Evolutionary conservation across 1,140 invertebrate genomes (phyloP).

Genomic region (Drosophila watanabei): DNA sequence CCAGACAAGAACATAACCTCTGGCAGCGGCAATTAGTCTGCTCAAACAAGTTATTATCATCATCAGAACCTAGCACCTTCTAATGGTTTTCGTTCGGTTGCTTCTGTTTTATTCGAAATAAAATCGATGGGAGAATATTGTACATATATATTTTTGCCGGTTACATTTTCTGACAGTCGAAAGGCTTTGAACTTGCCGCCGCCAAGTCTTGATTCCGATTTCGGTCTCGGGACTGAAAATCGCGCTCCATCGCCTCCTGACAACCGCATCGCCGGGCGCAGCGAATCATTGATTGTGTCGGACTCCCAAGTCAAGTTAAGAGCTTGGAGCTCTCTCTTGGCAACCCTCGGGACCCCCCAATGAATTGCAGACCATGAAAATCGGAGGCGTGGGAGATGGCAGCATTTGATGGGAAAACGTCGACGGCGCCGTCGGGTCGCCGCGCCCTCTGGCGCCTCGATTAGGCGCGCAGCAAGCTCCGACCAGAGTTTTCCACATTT

Average conservation of each 20-base stretch:
- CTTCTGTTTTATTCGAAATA: slow-evolving; percentile 27
- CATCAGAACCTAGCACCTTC: slow-evolving; percentile 51
- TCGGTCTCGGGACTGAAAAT: slow-evolving; percentile 25
- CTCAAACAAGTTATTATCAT: slow-evolving; percentile 54
- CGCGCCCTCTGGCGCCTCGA: slow-evolving; percentile 79
- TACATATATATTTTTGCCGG: slow-evolving; percentile 36
- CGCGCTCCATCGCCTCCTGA: slow-evolving; percentile 69
- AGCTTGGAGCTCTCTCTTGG: slow-evolving; percentile 6
- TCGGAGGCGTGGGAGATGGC: slow-evolving; percentile 46
- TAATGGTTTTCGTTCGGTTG: slow-evolving; percentile 44
- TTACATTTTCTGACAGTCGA: slow-evolving; percentile 23
- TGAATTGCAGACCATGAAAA: slow-evolving; percentile 29
- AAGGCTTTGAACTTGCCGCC: slow-evolving; percentile 41
- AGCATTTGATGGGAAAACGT: slow-evolving; percentile 54
- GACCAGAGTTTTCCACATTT: slow-evolving; percentile 24
- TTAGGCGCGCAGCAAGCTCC: slow-evolving; percentile 67
- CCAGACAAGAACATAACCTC: slow-evolving; percentile 11
- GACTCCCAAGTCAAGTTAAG: slow-evolving; percentile 12
- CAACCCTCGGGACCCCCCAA: slow-evolving; percentile 1
- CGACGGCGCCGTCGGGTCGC: slow-evolving; percentile 79
- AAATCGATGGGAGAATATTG: slow-evolving; percentile 11
- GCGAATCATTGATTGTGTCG: slow-evolving; percentile 78
- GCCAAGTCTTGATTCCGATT: slow-evolving; percentile 15
- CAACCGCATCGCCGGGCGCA: slow-evolving; percentile 68
- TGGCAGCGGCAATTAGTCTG: slow-evolving; percentile 56